Evolutionary conservation across 2,113 vertebrate genomes (phyloP), one percentile per base, ranked within the genome.

Genomic region (Oryzias javanicus): DNA sequence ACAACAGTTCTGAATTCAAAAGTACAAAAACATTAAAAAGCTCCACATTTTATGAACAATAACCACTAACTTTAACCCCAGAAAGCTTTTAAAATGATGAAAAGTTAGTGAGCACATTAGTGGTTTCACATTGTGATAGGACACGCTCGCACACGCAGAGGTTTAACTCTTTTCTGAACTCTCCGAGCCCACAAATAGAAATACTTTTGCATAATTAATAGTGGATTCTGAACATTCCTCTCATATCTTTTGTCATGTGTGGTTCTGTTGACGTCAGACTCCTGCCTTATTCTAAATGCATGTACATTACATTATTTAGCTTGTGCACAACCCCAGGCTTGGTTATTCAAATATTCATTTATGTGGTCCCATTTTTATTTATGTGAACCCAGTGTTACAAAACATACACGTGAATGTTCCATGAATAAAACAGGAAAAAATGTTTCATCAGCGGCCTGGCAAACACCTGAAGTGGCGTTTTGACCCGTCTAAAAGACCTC

Each of bases 81-180:
- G 48, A 65, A 70, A 68, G 59, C 58, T 51, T 72, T 44, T 83
- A 55, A 74, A 81, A 76, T 72, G 81, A 80, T 86, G 29, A 80
- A 50, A 59, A 55, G 58, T 72, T 45, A 29, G n/a, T 60, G 20
- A 51, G 61, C 58, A 47, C 60, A 57, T 24, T 54, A 70, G 70
- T 70, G 56, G 72, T 52, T 51, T 45, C 52, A 63, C 42, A 25
- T 42, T 18, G 57, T 60, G 60, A 70, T 66, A 64, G 46, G 42
- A 27, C 12, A 63, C 22, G 46, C 15, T 46, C 3, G 4, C 6
- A 27, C 49, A 35, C 13, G 52, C 4, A 19, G 1, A 24, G 27
- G 45, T 47, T 2, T 57, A 40, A 35, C 41, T 55, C 40, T 46
- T 25, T 5, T 64, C 42, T 49, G 12, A n/a, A 64, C 55, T 70